Evolutionary conservation across 35 echinoderm and acorn worm genomes (phyloP), one percentile per base, ranked within the genome.

Genomic region (Amphiura filiformis): DNA sequence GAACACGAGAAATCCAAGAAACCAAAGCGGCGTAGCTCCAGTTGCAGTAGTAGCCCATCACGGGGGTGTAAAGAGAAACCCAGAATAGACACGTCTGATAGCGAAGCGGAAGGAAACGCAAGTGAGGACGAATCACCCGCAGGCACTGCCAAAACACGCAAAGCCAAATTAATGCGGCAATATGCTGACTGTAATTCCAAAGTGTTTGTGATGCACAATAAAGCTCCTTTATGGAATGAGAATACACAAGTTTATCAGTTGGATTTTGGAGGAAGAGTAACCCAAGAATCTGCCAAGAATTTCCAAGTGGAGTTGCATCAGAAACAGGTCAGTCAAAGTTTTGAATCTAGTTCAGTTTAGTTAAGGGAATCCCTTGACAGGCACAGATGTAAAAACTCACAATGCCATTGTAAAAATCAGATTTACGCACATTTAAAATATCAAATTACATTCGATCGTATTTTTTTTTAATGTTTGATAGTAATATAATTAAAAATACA

Each of bases 201-300:
- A 81, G 93, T 99, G 39, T 92, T 95, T 83, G 88, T 99, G 17
- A 94, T 95, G 93, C 92, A 94, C 78, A 99, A 99, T 86, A 99
- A 99, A 78, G 96, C 96, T 2, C 96, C 96, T 13, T 84, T 99
- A 23, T 99, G 96, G 96, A 99, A 99, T 78, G 93, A 95, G 80
- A 92, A 92, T 40, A 99, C 93, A 11, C 93, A 94, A 56, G 96
- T 99, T 13, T 99, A 99, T 76, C 96, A 99, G 80, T 76, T 99
- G 87, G 96, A 99, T 88, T 99, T 99, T 88, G 96, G 96, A 32
- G 96, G 96, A 1, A 92, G 96, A 39, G 93, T 94, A 0, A 99
- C 96, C 13, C 96, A 99, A 41, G 96, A 99, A 78, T 99, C 96
- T 31, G 96, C 96, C 23, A 99, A 99, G 87, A 99, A 99, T 77